Evolutionary conservation across 2,797 vertebrate species (phyloP).

Genomic region (Lepus townsendii): DNA sequence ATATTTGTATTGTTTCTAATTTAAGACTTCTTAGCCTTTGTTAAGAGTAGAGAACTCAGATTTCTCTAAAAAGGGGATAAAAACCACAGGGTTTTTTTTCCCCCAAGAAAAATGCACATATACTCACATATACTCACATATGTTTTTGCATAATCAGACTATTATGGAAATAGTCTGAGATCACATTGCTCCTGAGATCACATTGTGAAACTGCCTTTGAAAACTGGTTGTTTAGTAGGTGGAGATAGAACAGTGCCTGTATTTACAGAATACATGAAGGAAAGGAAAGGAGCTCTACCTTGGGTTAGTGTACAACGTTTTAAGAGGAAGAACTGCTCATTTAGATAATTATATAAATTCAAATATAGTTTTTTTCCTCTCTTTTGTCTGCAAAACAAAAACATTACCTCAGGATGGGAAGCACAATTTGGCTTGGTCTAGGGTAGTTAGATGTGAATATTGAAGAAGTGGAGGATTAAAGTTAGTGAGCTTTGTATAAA

Average conservation of each 20-base stretch:
- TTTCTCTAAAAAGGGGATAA: slow-evolving; percentile 16
- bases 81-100: neutral
- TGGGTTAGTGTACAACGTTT: neutral
- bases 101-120: slow-evolving; percentile 11
- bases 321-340: neutral
- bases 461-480: slow-evolving; percentile 1
- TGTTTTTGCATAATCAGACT: slow-evolving; percentile 13
- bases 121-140: neutral
- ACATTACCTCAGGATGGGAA: neutral
- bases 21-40: slow-evolving; percentile 38
- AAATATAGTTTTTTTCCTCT: neutral
- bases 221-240: slow-evolving; percentile 19
- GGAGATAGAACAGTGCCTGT: neutral
- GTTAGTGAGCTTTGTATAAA: neutral
- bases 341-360: slow-evolving; percentile 5
- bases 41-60: neutral
- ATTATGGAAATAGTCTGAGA: neutral
- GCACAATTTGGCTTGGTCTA: slow-evolving; percentile 4
- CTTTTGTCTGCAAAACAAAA: neutral
- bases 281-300: slow-evolving; percentile 14
- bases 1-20: slow-evolving; percentile 19
- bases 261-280: neutral
- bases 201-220: neutral
- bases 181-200: slow-evolving; percentile 35
- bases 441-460: slow-evolving; percentile 32